phyloP scores from a whole-genome alignment of 2,797 vertebrate genomes.

The Neostethus bicornis region DNA sequence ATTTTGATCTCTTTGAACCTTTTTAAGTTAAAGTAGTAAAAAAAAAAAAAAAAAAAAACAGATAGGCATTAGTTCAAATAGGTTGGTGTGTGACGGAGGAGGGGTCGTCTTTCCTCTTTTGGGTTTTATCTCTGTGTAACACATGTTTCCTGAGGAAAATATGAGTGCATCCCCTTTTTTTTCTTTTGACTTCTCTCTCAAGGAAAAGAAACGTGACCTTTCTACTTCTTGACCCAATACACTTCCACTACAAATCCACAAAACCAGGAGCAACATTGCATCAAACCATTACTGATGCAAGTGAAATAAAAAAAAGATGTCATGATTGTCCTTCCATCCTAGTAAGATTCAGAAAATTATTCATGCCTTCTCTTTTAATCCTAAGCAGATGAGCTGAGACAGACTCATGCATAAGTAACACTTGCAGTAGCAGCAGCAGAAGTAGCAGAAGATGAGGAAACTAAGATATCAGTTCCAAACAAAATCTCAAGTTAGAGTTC shows the following conservation, averaged over 20 bases:
- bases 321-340: conserved; percentile 68
- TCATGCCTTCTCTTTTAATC: conserved; percentile 53
- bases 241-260: conserved; percentile 15
- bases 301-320: conserved; percentile 6
- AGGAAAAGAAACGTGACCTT: conserved; percentile 6
- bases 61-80: conserved; percentile 10
- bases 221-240: background rate
- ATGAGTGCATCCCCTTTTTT: conserved; percentile 37
- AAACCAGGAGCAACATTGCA: conserved; percentile 16
- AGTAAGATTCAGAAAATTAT: conserved; percentile 38
- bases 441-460: conserved; percentile 46
- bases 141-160: conserved; percentile 58
- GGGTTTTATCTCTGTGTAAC: conserved; percentile 14
- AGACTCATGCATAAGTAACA: conserved; percentile 83
- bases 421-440: conserved; percentile 80
- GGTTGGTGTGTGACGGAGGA: background rate
- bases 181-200: conserved; percentile 6
- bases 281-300: conserved; percentile 22
- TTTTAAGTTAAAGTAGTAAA: background rate
- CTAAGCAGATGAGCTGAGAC: conserved; percentile 57
- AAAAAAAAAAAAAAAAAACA: conserved; percentile 9
- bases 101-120: conserved; percentile 11
- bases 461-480: conserved; percentile 43
- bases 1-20: background rate
- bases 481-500: conserved; percentile 28